Evolutionary conservation across 1,140 invertebrate genomes (phyloP), one percentile per base, ranked within the genome.

Genomic region (Trichonephila clavata): DNA sequence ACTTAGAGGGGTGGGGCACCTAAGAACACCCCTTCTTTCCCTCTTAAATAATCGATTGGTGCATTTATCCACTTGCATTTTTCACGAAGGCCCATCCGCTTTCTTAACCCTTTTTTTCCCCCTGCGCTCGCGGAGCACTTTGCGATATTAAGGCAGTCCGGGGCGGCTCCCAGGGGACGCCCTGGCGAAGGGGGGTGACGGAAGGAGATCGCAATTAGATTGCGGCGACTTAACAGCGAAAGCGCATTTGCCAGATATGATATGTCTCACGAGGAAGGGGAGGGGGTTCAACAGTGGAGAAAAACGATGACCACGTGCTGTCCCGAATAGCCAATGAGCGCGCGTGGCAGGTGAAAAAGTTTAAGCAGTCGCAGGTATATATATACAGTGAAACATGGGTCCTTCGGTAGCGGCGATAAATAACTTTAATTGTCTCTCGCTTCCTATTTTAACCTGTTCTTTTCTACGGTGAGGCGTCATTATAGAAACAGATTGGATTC

Each of bases 211-310:
- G 88, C 88, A 90, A 90, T 90, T 90, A 90, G 88, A 90, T 90
- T 90, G 88, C 88, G n/a, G 68, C n/a, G 88, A 77, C 88, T 80
- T 90, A 90, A 90, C 88, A 90, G 43, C 68, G 50, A 90, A 90
- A 90, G 68, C 88, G 88, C 88, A 90, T 90, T 90, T 90, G 68
- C 68, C 88, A 90, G 71, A 90, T 90, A 90, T 80, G 71, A 77
- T 39, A 90, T 80, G 88, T 89, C 87, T 89, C 60, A 61, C 65
- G 87, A 71, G 65, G 63, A 57, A 39, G 50, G 32, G 24, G 63
- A 21, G 84, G 60, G 60, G 60, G 50, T 50, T 7, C 50, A 50
- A 13, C 16, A 60, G 27, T 21, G 27, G 57, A 80, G 68, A 90
- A 90, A 90, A 90, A 90, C 61, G 88, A 90, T 32, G 88, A 80